These are phyloP conservation scores for Drosophila meridionalis DNA, from an alignment of 2,888 invertebrate species.

Conservation along the genomic window DNA sequence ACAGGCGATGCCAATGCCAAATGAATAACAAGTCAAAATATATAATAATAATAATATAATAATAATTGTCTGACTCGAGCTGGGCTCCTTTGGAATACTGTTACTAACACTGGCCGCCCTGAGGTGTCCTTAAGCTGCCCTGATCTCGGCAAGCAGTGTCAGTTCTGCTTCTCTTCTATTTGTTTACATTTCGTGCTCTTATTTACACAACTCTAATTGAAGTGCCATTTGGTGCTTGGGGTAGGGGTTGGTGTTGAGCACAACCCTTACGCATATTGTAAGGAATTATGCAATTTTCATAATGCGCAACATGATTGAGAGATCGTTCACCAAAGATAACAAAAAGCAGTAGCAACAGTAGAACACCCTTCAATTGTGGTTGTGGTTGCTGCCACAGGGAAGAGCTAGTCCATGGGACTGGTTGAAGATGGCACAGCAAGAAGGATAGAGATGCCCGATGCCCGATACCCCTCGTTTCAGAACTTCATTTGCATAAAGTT, in stretches of 20 bases:
- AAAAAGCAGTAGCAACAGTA: constrained; percentile 10
- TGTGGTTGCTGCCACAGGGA: constrained; percentile 12
- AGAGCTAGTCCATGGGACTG: not conserved
- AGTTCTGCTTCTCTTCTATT: constrained; percentile 20
- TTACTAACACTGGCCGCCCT: not conserved
- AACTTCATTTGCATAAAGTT: constrained; percentile 72
- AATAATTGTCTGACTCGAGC: constrained; percentile 63
- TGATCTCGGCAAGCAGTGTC: constrained; percentile 24
- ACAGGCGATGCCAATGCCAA: too few relatives aligned
- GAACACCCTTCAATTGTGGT: constrained; percentile 42
- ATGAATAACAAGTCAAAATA: too few relatives aligned
- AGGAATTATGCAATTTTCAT: constrained; percentile 78
- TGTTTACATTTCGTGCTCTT: constrained; percentile 53
- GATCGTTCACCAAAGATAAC: constrained; percentile 66
- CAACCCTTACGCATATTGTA: constrained; percentile 53
- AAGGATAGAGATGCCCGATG: not conserved
- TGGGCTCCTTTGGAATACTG: constrained; percentile 28
- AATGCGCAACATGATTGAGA: constrained; percentile 71
- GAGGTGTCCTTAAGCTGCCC: constrained; percentile 34
- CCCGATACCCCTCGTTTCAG: constrained; percentile 48
- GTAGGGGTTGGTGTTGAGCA: not conserved
- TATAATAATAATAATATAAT: too few relatives aligned
- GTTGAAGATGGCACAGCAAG: not conserved
- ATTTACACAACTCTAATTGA: constrained; percentile 71
- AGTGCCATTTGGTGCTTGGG: constrained; percentile 51